Percentiles rank a stretch among this genome's conserved stretches.
Conservation (phyloP, 1,140 invertebrate genomes). For the Riptortus pedestris region DNA sequence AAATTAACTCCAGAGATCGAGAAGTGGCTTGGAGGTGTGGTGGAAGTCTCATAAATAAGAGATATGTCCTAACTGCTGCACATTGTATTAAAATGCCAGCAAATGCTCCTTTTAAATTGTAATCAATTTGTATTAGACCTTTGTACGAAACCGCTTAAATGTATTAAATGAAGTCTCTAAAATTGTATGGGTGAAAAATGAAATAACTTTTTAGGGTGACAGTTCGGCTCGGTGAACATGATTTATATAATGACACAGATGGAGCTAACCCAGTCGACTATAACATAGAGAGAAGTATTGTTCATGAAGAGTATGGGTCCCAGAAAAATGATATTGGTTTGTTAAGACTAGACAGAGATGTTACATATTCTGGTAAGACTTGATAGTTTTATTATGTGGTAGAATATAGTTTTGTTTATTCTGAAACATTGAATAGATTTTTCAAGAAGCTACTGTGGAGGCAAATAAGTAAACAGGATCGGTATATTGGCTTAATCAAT, state of each 20-base stretch:
- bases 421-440: too few relatives aligned
- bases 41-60: constrained; percentile 62
- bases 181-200: too few relatives aligned
- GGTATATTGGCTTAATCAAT: too few relatives aligned
- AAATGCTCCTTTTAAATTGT: constrained; percentile 16
- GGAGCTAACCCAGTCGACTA: constrained; percentile 36
- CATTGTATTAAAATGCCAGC: constrained; percentile 42
- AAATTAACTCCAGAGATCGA: constrained; percentile 33
- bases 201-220: constrained; percentile 28
- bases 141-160: too few relatives aligned
- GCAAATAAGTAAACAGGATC: too few relatives aligned
- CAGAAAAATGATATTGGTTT: constrained; percentile 43
- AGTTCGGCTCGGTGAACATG: constrained; percentile 39
- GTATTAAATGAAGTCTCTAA: too few relatives aligned
- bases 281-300: constrained; percentile 32
- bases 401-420: too few relatives aligned
- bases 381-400: not conserved
- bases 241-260: constrained; percentile 34
- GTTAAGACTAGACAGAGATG: constrained; percentile 37
- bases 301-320: constrained; percentile 38
- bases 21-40: too few relatives aligned
- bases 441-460: too few relatives aligned
- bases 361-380: constrained; percentile 37
- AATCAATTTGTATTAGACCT: not conserved
- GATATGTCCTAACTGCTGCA: constrained; percentile 38